These are phyloP conservation scores for Patella caerulea DNA, from an alignment of 2,888 invertebrate species.

Conservation along the genomic window DNA sequence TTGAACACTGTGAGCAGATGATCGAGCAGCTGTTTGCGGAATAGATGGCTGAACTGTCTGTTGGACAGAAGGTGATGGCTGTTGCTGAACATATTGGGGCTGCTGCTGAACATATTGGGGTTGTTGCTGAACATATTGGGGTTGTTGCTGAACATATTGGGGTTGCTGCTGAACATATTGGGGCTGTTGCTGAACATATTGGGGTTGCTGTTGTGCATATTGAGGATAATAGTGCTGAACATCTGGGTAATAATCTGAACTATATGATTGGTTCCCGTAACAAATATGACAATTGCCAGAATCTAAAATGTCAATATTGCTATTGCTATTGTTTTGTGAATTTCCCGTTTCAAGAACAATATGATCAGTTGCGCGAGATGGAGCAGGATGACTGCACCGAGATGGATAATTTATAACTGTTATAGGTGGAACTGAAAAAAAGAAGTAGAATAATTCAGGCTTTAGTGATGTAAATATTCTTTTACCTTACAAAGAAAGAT, in stretches of 20 bases:
- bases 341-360: not conserved
- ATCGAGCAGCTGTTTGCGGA: not conserved
- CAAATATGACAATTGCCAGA: slow-evolving; percentile 1
- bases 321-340: not conserved
- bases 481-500: no score
- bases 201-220: not conserved
- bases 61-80: not conserved
- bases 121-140: not conserved
- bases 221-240: not conserved
- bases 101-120: not conserved
- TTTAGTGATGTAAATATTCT: no score
- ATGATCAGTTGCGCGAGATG: not conserved
- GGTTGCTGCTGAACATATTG: not conserved
- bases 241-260: not conserved
- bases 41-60: not conserved
- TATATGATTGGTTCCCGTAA: not conserved
- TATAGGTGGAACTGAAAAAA: slow-evolving; percentile 3
- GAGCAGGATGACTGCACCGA: not conserved
- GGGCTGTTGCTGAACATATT: not conserved
- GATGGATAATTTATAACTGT: slow-evolving; percentile 9
- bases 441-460: no score
- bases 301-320: not conserved
- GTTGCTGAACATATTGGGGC: not conserved
- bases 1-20: not conserved
- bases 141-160: slow-evolving; percentile 6